Conservation (phyloP, 2,797 vertebrate genomes). For the Brachymystax lenok region DNA sequence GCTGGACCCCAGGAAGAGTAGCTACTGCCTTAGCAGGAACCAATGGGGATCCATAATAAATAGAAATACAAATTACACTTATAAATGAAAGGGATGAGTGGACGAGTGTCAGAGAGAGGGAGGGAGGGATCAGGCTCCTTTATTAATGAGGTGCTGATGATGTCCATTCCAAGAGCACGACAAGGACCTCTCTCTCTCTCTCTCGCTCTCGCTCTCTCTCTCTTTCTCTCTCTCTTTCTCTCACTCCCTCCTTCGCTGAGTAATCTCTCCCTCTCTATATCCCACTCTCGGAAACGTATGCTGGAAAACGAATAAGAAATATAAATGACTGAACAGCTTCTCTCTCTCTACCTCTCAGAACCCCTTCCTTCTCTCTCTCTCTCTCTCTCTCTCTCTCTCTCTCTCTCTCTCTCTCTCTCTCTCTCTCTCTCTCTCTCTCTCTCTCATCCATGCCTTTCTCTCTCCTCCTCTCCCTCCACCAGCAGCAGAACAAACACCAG, state of each 20-base stretch:
- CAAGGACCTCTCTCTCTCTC: background rate
- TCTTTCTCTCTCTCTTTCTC: background rate
- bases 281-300: constrained; percentile 13
- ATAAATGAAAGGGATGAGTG: constrained; percentile 13
- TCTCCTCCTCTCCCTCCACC: background rate
- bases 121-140: constrained; percentile 13
- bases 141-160: constrained; percentile 30
- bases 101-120: constrained; percentile 15
- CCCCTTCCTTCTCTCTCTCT: background rate
- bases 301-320: background rate
- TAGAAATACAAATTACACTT: background rate
- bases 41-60: too few relatives aligned
- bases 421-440: background rate
- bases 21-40: too few relatives aligned
- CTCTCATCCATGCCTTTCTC: background rate
- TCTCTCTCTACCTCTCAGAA: constrained; percentile 12
- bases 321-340: constrained; percentile 16
- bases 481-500: constrained; percentile 54
- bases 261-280: constrained; percentile 16
- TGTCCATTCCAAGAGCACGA: constrained; percentile 17
- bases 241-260: background rate
- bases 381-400: background rate
- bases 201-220: background rate
- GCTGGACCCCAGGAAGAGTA: too few relatives aligned
- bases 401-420: constrained; percentile 7